phyloP scores from a whole-genome alignment of 2,797 vertebrate species.

The Lepidocolaptes lacrymiger region DNA sequence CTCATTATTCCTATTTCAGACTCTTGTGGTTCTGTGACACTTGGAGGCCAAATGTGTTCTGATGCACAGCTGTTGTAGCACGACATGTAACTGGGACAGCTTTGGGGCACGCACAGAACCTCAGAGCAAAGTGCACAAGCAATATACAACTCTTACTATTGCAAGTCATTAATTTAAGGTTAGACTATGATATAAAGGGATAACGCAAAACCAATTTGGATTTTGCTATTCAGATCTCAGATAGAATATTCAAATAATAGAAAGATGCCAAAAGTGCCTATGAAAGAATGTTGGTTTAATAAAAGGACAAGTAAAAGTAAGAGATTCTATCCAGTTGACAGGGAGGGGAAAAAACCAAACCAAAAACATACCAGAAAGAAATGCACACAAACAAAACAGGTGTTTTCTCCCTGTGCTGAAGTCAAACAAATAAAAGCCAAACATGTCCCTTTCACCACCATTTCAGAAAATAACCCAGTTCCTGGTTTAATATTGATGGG shows the following conservation, averaged over 20 bases:
- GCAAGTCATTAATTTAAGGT: neutral
- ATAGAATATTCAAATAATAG: neutral
- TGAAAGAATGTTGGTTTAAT: rapidly evolving
- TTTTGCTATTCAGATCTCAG: neutral
- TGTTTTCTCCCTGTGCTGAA: neutral
- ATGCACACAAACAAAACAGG: neutral
- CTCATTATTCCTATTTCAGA: neutral
- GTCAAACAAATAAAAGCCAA: neutral
- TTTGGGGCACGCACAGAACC: neutral
- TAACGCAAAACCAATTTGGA: neutral
- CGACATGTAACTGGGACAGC: neutral
- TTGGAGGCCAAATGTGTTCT: neutral
- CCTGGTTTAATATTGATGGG: neutral
- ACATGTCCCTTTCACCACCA: neutral
- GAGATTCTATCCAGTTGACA: neutral
- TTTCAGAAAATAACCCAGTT: neutral
- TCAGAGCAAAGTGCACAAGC: neutral
- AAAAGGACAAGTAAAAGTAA: neutral
- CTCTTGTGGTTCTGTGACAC: neutral
- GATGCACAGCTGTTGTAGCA: neutral
- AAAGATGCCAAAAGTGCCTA: neutral
- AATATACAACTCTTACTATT: neutral
- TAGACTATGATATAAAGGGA: neutral
- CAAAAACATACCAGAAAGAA: neutral
- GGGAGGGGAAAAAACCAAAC: neutral